phyloP scores from a whole-genome alignment of 2,888 invertebrate genomes.

The Sesia bembeciformis region DNA sequence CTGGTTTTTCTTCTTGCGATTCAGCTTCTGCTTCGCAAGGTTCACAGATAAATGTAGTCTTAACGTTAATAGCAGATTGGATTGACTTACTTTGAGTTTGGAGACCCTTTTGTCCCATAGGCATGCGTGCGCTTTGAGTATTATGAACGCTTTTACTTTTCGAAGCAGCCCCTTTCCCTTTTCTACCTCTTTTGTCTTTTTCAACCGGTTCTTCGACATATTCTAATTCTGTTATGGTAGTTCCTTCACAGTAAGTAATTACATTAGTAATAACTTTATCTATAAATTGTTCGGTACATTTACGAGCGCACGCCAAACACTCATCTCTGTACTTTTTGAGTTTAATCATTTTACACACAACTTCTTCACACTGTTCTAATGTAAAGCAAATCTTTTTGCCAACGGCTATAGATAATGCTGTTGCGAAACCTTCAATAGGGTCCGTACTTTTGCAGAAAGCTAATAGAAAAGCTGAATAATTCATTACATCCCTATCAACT shows the following conservation, averaged over 20 bases:
- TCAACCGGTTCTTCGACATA: constrained; percentile 28
- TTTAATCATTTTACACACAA: constrained; percentile 51
- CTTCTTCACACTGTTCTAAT: constrained; percentile 58
- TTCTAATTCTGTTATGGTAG: constrained; percentile 44
- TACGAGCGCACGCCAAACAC: constrained; percentile 42
- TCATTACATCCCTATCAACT: constrained; percentile 55
- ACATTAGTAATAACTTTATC: constrained; percentile 40
- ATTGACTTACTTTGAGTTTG: constrained; percentile 21
- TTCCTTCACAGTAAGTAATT: constrained; percentile 44
- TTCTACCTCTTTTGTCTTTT: constrained; percentile 33
- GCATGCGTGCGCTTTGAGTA: constrained; percentile 36
- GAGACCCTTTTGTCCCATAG: constrained; percentile 26
- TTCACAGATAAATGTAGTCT: constrained; percentile 42
- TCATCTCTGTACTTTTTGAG: constrained; percentile 49
- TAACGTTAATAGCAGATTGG: constrained; percentile 40
- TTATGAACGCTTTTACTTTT: constrained; percentile 27
- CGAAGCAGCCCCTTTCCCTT: constrained; percentile 23
- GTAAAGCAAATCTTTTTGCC: constrained; percentile 70
- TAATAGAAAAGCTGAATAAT: constrained; percentile 77
- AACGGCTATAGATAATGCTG: constrained; percentile 71
- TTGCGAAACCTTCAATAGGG: constrained; percentile 70
- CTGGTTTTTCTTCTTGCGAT: constrained; percentile 26
- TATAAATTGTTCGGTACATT: constrained; percentile 42
- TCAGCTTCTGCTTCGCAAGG: constrained; percentile 42
- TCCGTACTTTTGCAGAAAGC: constrained; percentile 76